Percentiles rank a stretch among this genome's conserved stretches.
phyloP scores from a whole-genome alignment of 2,797 vertebrate genomes.

The Eptatretus atami region DNA sequence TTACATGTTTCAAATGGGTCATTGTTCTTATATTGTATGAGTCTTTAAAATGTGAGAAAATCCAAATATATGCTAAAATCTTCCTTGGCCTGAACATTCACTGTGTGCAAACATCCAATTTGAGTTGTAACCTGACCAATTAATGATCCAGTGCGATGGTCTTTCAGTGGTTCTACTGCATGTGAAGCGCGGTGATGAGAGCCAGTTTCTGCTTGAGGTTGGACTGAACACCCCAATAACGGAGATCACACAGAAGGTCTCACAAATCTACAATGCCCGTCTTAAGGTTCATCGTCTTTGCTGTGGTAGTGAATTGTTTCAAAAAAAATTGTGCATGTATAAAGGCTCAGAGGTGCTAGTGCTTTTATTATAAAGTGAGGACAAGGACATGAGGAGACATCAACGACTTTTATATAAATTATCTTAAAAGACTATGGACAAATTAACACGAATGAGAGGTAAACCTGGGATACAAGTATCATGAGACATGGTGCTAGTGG shows the following conservation, averaged over 20 bases:
- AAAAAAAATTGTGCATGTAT: constrained; percentile 3
- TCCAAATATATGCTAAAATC: no score
- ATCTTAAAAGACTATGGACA: neutral
- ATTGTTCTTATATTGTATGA: no score
- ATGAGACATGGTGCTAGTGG: no score
- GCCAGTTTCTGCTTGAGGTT: constrained; percentile 38
- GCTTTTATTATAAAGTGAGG: neutral
- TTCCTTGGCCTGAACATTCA: no score
- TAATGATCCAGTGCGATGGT: no score
- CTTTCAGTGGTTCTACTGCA: constrained; percentile 47
- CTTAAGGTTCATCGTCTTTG: constrained; percentile 52
- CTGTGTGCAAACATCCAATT: no score
- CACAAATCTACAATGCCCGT: constrained; percentile 39
- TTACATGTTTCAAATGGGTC: no score
- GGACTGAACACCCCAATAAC: constrained; percentile 19
- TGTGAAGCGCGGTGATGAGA: constrained; percentile 49
- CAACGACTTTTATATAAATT: neutral
- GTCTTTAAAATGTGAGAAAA: no score
- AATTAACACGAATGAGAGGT: neutral
- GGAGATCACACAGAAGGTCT: constrained; percentile 18
- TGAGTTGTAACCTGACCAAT: no score
- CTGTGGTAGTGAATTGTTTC: constrained; percentile 21
- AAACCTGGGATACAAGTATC: no score
- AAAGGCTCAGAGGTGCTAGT: neutral
- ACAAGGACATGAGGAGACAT: no score